A percentile compares a stretch with the other conserved stretches of the same genome.
phyloP scores from a whole-genome alignment of 2,888 invertebrate genomes.

The Drosophila mayaguana region DNA sequence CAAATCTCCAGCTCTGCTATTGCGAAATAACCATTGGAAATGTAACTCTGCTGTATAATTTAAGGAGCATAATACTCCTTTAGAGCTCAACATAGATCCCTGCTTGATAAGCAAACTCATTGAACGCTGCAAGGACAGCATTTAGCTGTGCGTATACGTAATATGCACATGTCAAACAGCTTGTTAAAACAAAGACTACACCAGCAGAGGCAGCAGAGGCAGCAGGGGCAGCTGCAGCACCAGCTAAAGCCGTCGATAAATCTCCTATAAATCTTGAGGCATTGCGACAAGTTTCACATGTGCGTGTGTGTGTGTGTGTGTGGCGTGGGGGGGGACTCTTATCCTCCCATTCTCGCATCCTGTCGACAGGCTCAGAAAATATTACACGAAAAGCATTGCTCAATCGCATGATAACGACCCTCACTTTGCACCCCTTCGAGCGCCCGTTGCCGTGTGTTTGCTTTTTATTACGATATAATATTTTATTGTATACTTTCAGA shows the following conservation, averaged over 20 bases:
- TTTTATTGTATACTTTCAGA: conserved; percentile 77
- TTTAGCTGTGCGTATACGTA: conserved; percentile 29
- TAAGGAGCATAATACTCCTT: neutral
- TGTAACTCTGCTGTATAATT: neutral
- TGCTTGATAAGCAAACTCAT: conserved; percentile 10
- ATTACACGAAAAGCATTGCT: conserved; percentile 70
- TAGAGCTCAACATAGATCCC: neutral
- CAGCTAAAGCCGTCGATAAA: conserved; percentile 67
- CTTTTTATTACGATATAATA: conserved; percentile 79
- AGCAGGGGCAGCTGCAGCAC: conserved; percentile 50
- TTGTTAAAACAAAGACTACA: conserved; percentile 46
- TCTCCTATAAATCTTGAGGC: conserved; percentile 72
- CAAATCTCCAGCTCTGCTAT: too few relatives aligned
- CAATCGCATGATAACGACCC: conserved; percentile 67
- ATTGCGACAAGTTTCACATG: conserved; percentile 51
- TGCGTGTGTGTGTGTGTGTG: conserved; percentile 15
- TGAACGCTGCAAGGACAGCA: conserved; percentile 3
- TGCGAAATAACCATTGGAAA: neutral
- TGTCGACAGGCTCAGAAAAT: conserved; percentile 54
- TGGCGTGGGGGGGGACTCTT: conserved; percentile 30
- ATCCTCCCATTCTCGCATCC: conserved; percentile 46
- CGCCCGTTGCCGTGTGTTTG: conserved; percentile 53
- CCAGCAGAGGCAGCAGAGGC: neutral
- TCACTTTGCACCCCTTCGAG: conserved; percentile 4
- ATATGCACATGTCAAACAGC: conserved; percentile 42